Percentiles rank a stretch among this genome's conserved stretches.
Conservation (phyloP, 2,888 invertebrate genomes). For the Mimas tiliae region DNA sequence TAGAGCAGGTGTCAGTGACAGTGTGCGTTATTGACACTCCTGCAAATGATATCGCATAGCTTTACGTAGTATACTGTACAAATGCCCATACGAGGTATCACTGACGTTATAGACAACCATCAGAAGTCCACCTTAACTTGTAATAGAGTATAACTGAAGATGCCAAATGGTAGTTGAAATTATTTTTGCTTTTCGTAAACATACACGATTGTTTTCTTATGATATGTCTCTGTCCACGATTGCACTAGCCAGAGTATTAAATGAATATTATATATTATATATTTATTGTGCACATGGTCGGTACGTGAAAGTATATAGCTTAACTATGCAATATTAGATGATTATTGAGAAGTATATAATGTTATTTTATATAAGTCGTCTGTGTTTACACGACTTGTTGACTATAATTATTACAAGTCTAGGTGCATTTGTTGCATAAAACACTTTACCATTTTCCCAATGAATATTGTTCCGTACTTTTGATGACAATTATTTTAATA, state of each 20-base stretch:
- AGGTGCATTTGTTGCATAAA: not conserved
- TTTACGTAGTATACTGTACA: too few species aligned
- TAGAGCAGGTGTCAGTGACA: too few species aligned
- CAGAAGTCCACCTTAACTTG: not conserved
- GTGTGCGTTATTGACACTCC: too few species aligned
- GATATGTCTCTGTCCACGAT: constrained; percentile 30
- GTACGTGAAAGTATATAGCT: not conserved
- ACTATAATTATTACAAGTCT: not conserved
- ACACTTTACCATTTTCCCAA: not conserved
- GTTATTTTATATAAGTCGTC: not conserved
- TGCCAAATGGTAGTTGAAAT: constrained; percentile 30
- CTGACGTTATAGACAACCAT: too few species aligned
- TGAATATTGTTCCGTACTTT: not conserved
- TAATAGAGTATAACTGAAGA: constrained; percentile 28
- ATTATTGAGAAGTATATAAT: constrained; percentile 10
- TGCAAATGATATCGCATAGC: too few species aligned
- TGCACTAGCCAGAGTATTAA: constrained; percentile 26
- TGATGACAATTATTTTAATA: not conserved
- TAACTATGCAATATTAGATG: constrained; percentile 8
- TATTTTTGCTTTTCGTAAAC: constrained; percentile 21
- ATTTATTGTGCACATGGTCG: constrained; percentile 12
- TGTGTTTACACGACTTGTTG: constrained; percentile 18
- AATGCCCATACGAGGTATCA: too few species aligned
- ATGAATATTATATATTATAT: constrained; percentile 1
- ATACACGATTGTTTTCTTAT: constrained; percentile 29